phyloP scores from a whole-genome alignment of 2,113 vertebrate genomes.

The Bubo bubo region DNA sequence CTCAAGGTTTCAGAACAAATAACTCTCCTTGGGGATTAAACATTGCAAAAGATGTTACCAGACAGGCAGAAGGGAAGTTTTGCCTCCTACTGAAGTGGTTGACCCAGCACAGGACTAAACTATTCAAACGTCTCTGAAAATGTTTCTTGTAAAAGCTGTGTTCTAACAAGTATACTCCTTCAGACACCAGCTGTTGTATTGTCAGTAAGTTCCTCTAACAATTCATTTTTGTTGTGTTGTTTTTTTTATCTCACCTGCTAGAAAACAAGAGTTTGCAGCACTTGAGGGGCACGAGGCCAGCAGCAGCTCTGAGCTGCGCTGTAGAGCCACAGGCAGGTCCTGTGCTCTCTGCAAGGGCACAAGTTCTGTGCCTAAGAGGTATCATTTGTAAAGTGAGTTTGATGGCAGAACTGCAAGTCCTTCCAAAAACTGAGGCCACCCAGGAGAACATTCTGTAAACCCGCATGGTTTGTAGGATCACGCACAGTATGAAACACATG shows the following conservation, averaged over 20 bases:
- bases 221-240: neutral
- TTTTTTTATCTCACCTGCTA: neutral
- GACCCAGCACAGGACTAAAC: neutral
- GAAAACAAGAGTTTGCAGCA: rapidly evolving
- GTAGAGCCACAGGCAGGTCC: neutral
- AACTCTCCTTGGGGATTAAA: neutral
- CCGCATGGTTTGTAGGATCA: neutral
- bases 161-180: neutral
- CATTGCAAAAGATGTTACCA: neutral
- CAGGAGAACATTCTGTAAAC: neutral
- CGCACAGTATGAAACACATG: neutral
- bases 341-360: rapidly evolving
- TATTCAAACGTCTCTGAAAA: neutral
- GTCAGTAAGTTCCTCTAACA: neutral
- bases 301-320: neutral
- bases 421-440: neutral
- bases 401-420: neutral
- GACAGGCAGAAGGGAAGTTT: neutral
- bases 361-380: neutral
- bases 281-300: neutral
- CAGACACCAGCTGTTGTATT: neutral
- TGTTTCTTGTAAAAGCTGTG: neutral
- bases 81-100: neutral
- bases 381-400: neutral
- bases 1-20: constrained; percentile 20